Conservation (phyloP, 2,888 invertebrate species). For the Drosophila macrothrix region DNA sequence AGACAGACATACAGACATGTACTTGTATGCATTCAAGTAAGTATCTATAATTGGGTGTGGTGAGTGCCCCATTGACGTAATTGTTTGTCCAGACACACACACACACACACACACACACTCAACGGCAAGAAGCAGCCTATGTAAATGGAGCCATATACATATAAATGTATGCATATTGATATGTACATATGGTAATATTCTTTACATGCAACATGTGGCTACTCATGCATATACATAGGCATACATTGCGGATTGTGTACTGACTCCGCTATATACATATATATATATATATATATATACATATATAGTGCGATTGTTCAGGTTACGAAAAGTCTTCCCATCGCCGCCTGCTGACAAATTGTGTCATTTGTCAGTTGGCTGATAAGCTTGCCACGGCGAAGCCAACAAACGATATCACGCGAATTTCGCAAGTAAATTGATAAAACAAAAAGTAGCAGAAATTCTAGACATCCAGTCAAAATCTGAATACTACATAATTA, state of each 20-base stretch:
- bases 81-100: constrained; percentile 56
- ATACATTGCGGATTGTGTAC: constrained; percentile 5
- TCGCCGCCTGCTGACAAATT: constrained; percentile 54
- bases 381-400: constrained; percentile 39
- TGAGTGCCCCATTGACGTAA: constrained; percentile 62
- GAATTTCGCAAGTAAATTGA: constrained; percentile 7
- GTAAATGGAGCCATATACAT: constrained; percentile 38
- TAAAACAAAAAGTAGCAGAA: constrained; percentile 14
- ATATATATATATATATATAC: not conserved
- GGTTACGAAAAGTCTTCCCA: constrained; percentile 31
- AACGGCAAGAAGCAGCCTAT: constrained; percentile 29
- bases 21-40: constrained; percentile 25
- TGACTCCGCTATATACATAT: not conserved
- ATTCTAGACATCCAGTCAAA: constrained; percentile 9
- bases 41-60: constrained; percentile 58
- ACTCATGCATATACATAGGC: constrained; percentile 6
- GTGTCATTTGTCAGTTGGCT: constrained; percentile 61
- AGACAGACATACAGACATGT: not conserved
- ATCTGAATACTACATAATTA: constrained; percentile 1
- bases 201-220: not conserved
- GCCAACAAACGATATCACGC: constrained; percentile 41
- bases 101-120: not conserved
- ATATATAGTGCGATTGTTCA: constrained; percentile 33
- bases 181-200: constrained; percentile 6
- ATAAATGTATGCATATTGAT: not conserved